phyloP scores from a whole-genome alignment of 2,888 invertebrate species.

The Dryobotodes eremita region DNA sequence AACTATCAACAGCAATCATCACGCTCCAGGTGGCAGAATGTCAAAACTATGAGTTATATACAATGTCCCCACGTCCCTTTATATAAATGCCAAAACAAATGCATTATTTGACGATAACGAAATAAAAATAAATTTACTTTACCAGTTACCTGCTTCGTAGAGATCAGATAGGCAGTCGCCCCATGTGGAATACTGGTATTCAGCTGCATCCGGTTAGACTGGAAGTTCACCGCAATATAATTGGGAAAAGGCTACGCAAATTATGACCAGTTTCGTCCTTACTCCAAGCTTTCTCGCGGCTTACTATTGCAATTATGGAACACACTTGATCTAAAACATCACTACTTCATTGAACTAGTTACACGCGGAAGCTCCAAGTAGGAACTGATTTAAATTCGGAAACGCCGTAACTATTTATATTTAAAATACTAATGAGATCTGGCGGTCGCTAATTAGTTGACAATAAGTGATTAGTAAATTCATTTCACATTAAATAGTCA shows the following conservation, averaged over 20 bases:
- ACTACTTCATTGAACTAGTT: background rate
- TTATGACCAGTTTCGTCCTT: background rate
- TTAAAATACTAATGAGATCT: background rate
- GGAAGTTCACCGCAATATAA: background rate
- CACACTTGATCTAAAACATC: background rate
- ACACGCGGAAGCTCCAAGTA: background rate
- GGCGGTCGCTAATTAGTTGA: background rate
- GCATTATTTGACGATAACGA: background rate
- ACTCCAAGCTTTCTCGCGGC: background rate
- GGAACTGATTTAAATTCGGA: background rate
- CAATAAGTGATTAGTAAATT: background rate
- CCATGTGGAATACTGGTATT: background rate
- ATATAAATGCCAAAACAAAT: background rate
- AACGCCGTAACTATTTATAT: background rate
- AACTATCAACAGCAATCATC: no score
- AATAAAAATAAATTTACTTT: background rate
- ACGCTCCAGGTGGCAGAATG: no score
- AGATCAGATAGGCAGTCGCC: background rate
- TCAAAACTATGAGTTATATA: no score
- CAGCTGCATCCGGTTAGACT: background rate
- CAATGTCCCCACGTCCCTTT: background rate
- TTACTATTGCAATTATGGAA: background rate
- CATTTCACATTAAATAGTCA: slow-evolving; percentile 1
- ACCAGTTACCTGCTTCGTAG: background rate
- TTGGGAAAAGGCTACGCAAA: background rate